Percentiles rank a stretch among this genome's conserved stretches.
Conservation (phyloP, 2,797 vertebrate species). For the Halcyon leucocephala region DNA sequence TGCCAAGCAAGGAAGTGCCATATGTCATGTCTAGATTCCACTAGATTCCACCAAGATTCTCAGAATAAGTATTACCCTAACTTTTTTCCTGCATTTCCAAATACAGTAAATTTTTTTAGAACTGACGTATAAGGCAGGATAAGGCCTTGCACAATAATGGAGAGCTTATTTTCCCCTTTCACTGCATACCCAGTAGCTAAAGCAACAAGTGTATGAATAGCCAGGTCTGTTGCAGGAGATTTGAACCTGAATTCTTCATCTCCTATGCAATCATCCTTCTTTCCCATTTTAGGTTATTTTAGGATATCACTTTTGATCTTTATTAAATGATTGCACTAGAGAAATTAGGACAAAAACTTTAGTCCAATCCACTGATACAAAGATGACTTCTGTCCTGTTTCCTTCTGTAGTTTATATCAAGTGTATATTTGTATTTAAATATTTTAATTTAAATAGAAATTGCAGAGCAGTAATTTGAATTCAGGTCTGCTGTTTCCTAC, state of each 20-base stretch:
- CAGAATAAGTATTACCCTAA: neutral
- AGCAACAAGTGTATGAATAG: neutral
- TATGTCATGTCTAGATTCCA: neutral
- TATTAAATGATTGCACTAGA: neutral
- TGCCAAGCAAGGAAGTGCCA: neutral
- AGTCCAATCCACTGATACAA: neutral
- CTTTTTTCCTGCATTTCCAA: neutral
- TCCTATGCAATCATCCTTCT: neutral
- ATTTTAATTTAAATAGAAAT: neutral
- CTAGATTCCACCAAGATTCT: neutral
- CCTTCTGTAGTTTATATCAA: neutral
- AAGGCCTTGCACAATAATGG: fast-evolving
- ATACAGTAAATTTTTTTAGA: neutral
- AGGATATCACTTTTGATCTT: neutral
- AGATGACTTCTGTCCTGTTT: neutral
- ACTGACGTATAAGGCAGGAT: neutral
- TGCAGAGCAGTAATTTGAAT: neutral
- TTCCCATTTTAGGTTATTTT: neutral
- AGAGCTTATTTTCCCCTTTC: neutral
- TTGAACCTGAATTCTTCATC: neutral
- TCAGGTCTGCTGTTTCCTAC: neutral
- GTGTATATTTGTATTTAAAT: neutral
- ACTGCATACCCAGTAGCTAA: neutral
- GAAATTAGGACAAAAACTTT: neutral
- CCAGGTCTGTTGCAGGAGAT: neutral